A percentile compares a stretch with the other conserved stretches of the same genome.
phyloP scores from a whole-genome alignment of 92 coral and sea anemone genomes.

The Palythoa caribaeorum region DNA sequence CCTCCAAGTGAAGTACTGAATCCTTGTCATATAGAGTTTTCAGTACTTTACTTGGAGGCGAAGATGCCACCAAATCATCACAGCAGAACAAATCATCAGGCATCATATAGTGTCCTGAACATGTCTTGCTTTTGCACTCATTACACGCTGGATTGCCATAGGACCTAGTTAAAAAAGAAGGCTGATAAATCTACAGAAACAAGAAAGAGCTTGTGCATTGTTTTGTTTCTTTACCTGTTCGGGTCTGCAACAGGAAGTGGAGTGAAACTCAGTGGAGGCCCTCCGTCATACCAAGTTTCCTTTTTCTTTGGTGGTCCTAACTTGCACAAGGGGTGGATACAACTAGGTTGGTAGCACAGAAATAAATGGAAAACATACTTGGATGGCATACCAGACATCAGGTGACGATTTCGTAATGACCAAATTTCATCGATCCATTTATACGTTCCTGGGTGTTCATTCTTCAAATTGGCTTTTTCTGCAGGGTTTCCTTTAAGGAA shows the following conservation, averaged over 20 bases:
- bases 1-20: no score
- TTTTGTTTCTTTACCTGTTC: constrained; percentile 43
- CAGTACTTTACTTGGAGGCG: no score
- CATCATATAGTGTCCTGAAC: no score
- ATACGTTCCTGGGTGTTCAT: constrained; percentile 51
- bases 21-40: no score
- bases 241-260: constrained; percentile 62
- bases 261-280: constrained; percentile 58
- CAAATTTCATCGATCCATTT: constrained; percentile 36
- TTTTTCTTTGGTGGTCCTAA: constrained; percentile 48
- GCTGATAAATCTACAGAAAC: no score
- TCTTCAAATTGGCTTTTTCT: constrained; percentile 56
- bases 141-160: no score
- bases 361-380: constrained; percentile 8
- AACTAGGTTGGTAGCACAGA: constrained; percentile 19
- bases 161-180: no score
- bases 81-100: no score
- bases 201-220: no score
- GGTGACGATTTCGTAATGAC: constrained; percentile 41
- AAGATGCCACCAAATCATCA: no score
- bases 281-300: constrained; percentile 55
- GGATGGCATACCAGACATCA: constrained; percentile 11
- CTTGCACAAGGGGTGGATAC: constrained; percentile 8
- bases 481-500: constrained; percentile 64
- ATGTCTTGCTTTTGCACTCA: no score